Conservation (phyloP, 37 sponge, comb jelly and placozoan genomes). For the Crambe crambe region DNA sequence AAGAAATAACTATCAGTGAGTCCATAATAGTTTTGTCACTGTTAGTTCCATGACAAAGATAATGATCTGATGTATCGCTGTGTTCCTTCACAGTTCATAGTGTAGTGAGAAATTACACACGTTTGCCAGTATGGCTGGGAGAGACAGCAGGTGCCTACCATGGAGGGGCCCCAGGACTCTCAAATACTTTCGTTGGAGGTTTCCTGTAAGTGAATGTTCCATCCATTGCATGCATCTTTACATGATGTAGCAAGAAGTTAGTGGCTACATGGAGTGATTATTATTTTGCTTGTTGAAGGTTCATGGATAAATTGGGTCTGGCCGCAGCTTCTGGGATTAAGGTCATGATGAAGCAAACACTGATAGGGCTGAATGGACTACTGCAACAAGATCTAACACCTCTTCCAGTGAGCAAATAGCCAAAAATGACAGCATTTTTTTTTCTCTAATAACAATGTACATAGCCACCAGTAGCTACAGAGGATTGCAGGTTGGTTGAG, state of each 20-base stretch:
- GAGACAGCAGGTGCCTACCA: conserved; percentile 19
- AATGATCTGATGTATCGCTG: neutral
- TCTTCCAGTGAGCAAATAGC: conserved; percentile 30
- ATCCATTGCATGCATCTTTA: neutral
- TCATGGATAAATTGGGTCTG: conserved; percentile 22
- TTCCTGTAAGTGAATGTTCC: conserved; percentile 24
- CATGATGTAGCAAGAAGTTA: no score
- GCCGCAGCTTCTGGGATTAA: conserved; percentile 13
- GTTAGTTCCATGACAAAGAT: neutral
- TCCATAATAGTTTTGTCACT: no score
- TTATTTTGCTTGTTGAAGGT: neutral
- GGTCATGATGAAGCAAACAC: conserved; percentile 14
- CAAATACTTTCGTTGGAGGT: conserved; percentile 11
- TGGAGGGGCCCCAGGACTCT: conserved; percentile 19
- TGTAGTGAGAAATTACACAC: neutral
- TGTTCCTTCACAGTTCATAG: neutral
- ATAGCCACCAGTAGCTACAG: no score
- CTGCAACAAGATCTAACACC: conserved; percentile 1
- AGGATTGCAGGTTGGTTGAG: no score
- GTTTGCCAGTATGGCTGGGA: conserved; percentile 33
- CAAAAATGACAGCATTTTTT: no score
- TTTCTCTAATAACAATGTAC: no score
- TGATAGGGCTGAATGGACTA: conserved; percentile 2
- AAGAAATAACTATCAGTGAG: neutral
- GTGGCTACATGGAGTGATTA: neutral